Base-by-base conservation (phyloP, 2,797 vertebrate species). In the Geotria australis region DNA sequence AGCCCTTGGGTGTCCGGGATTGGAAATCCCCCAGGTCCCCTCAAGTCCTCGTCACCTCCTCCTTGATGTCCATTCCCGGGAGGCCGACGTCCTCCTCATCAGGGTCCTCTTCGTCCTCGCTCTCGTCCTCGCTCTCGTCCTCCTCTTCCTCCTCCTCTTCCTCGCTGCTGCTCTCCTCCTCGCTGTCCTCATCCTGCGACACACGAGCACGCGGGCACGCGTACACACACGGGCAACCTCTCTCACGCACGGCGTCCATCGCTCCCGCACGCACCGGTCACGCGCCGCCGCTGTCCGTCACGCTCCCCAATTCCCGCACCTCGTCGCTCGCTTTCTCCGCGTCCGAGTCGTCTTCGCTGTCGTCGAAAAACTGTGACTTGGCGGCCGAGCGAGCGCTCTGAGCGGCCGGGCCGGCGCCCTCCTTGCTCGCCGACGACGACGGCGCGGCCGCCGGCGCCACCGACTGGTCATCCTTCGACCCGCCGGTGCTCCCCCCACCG, bases 321-420 rank as follows among this genome's bases (percentile, higher is more conserved):
- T 61, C 85, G 85, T 48, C 73, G 88, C 68, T 79, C 85, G 61
- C 89, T 89, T 57, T 85, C 65, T 79, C 81, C 61, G 89, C 83
- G 61, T 88, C 88, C 48, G 73, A 12, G n/a, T 55, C 51, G 12
- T 55, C 51, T 9, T 55, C 51, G 51, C 51, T 55, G n/a, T 96
- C 89, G 60, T 96, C 89, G 71, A 98, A 98, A 71, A 95, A 94
- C 70, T 81, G 81, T 64, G 89, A 95, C 71, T 88, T 94, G 66
- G 78, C 66, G 65, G 80, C 75, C 66, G 74, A 77, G 63, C 72
- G 70, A 24, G 24, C 24, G 24, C 24, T 38, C 24, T 24, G 53
- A 53, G 58, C 24, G 53, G 68, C 72, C 65, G 75, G 78, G 61
- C 74, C 69, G 63, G 78, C 76, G 61, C 77, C 79, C 58, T 68